These are phyloP conservation scores for Notechis scutatus DNA, from an alignment of 2,113 vertebrate genomes.

Conservation along the genomic window DNA sequence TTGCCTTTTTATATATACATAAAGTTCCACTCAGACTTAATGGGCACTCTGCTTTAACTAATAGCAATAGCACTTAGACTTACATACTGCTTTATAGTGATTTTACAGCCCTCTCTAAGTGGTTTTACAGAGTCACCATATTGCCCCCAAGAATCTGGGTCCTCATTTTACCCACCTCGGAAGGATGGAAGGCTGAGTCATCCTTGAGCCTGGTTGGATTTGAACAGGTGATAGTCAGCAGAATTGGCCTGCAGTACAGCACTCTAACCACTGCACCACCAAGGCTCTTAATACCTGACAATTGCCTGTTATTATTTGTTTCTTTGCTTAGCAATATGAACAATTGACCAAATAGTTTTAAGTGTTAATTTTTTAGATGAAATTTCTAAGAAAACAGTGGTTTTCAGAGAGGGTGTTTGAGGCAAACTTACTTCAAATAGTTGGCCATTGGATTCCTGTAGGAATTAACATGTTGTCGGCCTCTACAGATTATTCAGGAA, in stretches of 20 bases:
- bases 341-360: not conserved
- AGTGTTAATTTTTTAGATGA: not conserved
- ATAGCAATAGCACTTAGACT: too few relatives aligned
- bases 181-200: too few relatives aligned
- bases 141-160: too few relatives aligned
- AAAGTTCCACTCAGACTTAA: not conserved
- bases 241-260: too few relatives aligned
- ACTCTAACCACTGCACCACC: too few relatives aligned
- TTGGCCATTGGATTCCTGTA: not conserved
- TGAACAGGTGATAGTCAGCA: too few relatives aligned
- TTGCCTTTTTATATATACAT: not conserved
- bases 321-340: not conserved
- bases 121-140: too few relatives aligned
- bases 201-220: too few relatives aligned
- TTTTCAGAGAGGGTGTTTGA: not conserved
- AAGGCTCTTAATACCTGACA: not conserved
- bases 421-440: not conserved
- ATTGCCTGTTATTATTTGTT: not conserved
- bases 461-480: not conserved
- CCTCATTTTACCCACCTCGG: too few relatives aligned
- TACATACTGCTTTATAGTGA: too few relatives aligned
- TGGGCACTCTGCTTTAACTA: not conserved
- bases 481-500: not conserved
- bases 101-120: too few relatives aligned
- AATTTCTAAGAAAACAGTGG: not conserved